phyloP scores from a whole-genome alignment of 2,113 vertebrate species.

The Athene noctua region DNA sequence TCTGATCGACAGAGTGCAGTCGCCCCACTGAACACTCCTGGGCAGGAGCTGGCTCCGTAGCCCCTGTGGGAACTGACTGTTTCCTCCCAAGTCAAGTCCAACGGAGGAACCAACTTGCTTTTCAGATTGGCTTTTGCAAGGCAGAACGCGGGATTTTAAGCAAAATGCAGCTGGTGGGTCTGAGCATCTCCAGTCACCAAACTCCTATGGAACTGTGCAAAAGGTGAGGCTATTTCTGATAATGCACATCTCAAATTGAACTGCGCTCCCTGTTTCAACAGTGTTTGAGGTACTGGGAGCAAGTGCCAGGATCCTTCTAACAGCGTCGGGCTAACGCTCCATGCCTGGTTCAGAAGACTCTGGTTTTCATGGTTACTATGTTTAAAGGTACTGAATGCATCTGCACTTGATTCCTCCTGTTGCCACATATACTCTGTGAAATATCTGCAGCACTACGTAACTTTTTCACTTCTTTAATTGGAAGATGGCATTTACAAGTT shows the following conservation, averaged over 20 bases:
- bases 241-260: fast-evolving
- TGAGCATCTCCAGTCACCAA: not conserved
- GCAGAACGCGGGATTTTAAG: not conserved
- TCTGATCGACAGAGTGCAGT: constrained; percentile 88
- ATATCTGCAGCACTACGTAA: not conserved
- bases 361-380: not conserved
- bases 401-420: not conserved
- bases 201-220: not conserved
- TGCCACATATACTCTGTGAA: not conserved
- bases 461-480: not conserved
- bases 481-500: not conserved
- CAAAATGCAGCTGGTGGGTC: not conserved
- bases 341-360: not conserved
- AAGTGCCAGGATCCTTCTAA: not conserved
- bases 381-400: not conserved
- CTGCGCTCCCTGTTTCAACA: not conserved
- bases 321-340: not conserved
- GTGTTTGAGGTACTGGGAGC: not conserved
- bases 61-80: constrained; percentile 80
- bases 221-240: not conserved
- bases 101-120: no score
- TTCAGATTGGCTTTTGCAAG: no score
- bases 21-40: constrained; percentile 92
- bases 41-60: constrained; percentile 93
- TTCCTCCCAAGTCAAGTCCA: not conserved